Percentiles rank a stretch among this genome's conserved stretches.
These are phyloP conservation scores for Hybognathus amarus DNA, from an alignment of 2,797 vertebrate species.

Conservation along the genomic window DNA sequence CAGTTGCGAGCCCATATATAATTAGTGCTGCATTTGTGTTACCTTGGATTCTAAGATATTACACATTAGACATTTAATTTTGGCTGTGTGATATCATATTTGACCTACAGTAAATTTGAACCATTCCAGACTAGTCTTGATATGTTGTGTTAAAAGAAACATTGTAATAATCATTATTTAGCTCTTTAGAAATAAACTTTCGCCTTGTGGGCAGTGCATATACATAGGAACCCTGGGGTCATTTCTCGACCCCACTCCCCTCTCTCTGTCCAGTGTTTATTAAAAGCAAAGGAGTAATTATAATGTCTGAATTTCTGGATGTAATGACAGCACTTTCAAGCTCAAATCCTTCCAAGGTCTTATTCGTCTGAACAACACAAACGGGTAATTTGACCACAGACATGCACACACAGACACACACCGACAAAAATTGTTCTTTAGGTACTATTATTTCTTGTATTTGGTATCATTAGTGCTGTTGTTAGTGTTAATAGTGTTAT, in stretches of 20 bases:
- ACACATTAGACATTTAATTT: background rate
- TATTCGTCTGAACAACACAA: background rate
- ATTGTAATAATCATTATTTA: background rate
- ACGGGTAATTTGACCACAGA: background rate
- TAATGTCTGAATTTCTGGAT: too few species aligned
- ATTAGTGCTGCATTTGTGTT: slow-evolving; percentile 7
- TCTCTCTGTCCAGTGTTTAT: background rate
- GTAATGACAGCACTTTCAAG: background rate
- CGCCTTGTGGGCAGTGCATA: background rate
- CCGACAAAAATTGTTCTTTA: background rate
- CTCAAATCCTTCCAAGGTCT: background rate
- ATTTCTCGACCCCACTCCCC: background rate
- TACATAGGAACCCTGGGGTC: background rate
- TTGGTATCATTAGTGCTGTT: background rate
- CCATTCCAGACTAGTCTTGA: background rate
- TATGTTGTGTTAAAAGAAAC: background rate
- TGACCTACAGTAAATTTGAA: background rate
- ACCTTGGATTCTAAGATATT: background rate
- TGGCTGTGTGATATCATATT: background rate
- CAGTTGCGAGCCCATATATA: background rate
- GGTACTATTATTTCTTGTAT: background rate
- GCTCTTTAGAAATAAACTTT: background rate
- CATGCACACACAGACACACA: too few species aligned
- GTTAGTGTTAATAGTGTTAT: background rate
- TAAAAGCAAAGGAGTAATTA: background rate